Percentiles rank a stretch among this genome's conserved stretches.
These are phyloP conservation scores for Pediacus dermestoides DNA, from an alignment of 2,888 invertebrate genomes.

Conservation along the genomic window DNA sequence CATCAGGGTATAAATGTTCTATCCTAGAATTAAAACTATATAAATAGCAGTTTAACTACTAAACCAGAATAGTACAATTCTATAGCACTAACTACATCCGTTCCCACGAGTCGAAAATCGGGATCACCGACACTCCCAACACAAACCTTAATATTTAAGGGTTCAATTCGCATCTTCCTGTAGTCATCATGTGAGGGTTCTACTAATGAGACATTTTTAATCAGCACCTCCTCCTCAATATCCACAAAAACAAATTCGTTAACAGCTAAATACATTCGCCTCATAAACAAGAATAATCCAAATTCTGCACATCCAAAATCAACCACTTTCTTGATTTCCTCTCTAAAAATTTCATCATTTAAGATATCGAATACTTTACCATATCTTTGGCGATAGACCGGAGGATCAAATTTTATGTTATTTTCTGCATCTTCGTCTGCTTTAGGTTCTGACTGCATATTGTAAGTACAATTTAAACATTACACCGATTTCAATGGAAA, in stretches of 20 bases:
- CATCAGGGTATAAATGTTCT: slow-evolving; percentile 79
- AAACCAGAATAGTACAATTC: too few relatives aligned
- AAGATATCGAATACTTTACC: slow-evolving; percentile 60
- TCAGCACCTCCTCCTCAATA: slow-evolving; percentile 58
- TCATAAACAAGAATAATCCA: slow-evolving; percentile 66
- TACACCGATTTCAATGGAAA: too few relatives aligned
- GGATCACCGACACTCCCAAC: slow-evolving; percentile 75
- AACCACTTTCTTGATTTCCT: slow-evolving; percentile 59
- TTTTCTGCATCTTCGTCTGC: slow-evolving; percentile 55
- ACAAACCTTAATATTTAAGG: slow-evolving; percentile 60
- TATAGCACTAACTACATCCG: slow-evolving; percentile 77
- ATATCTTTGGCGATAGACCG: slow-evolving; percentile 75
- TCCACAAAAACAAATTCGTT: slow-evolving; percentile 72
- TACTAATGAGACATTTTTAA: slow-evolving; percentile 43
- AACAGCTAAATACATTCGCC: slow-evolving; percentile 60
- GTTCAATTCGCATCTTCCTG: slow-evolving; percentile 52
- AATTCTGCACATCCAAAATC: slow-evolving; percentile 87
- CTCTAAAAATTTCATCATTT: slow-evolving; percentile 57
- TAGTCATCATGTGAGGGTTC: slow-evolving; percentile 56
- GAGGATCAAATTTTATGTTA: slow-evolving; percentile 70
- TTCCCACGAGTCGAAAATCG: slow-evolving; percentile 62
- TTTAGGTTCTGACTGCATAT: too few relatives aligned
- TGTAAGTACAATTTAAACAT: too few relatives aligned
- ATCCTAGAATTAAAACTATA: slow-evolving; percentile 64
- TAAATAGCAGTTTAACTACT: too few relatives aligned